These are phyloP conservation scores for Gadus chalcogrammus DNA, from an alignment of 2,113 vertebrate genomes.

Conservation along the genomic window DNA sequence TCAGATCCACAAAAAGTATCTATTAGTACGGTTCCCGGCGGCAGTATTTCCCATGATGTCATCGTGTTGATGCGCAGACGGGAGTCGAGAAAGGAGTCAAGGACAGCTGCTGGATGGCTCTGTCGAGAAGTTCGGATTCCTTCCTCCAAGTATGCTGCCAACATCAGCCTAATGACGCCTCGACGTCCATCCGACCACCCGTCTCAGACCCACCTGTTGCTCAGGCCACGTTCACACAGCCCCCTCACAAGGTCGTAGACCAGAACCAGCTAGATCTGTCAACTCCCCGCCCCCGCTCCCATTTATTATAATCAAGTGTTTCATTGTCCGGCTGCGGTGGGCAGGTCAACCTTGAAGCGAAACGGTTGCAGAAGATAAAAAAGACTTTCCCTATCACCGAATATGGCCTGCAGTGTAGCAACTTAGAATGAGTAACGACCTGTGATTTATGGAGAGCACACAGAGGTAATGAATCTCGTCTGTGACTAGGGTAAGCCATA, in stretches of 20 bases:
- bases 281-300: not conserved
- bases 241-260: slow-evolving; percentile 42
- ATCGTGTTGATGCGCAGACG: too few relatives aligned
- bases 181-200: slow-evolving; percentile 33
- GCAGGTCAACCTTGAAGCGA: slow-evolving; percentile 31
- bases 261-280: slow-evolving; percentile 8
- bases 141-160: slow-evolving; percentile 14
- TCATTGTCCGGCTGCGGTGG: slow-evolving; percentile 36
- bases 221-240: slow-evolving; percentile 48
- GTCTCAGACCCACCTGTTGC: slow-evolving; percentile 66
- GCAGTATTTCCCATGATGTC: too few relatives aligned
- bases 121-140: slow-evolving; percentile 45
- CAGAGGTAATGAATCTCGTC: slow-evolving; percentile 17
- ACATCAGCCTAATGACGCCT: slow-evolving; percentile 28
- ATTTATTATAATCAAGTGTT: slow-evolving; percentile 43
- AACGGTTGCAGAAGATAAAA: slow-evolving; percentile 24
- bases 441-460: slow-evolving; percentile 8
- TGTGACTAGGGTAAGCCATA: slow-evolving; percentile 4
- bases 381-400: slow-evolving; percentile 22
- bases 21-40: too few relatives aligned
- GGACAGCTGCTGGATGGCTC: slow-evolving; percentile 47
- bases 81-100: slow-evolving; percentile 36
- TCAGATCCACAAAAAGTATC: too few relatives aligned
- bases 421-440: not conserved
- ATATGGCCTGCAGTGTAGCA: not conserved